Evolutionary conservation across 2,888 invertebrate species (phyloP).

Genomic region (Ceramica pisi): DNA sequence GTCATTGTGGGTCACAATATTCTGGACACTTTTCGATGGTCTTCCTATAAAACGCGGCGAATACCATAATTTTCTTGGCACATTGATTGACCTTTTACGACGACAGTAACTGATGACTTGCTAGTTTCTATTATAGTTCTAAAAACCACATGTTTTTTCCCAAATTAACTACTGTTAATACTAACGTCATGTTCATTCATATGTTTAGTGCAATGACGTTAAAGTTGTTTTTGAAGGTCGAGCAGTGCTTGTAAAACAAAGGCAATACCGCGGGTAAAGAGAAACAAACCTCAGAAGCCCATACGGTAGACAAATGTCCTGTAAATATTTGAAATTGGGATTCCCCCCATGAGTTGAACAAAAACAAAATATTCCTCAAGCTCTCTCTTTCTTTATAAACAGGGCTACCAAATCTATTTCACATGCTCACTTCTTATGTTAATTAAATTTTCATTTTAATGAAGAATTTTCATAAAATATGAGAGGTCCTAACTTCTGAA

Average conservation of each 20-base stretch:
- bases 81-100: neutral
- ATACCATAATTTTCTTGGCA: neutral
- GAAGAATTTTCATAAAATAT: neutral
- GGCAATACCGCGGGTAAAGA: neutral
- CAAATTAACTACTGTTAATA: neutral
- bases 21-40: neutral
- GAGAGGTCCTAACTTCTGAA: neutral
- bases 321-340: slow-evolving; percentile 47
- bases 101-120: neutral
- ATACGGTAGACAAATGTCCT: slow-evolving; percentile 38
- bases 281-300: neutral
- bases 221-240: neutral
- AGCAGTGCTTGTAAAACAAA: slow-evolving; percentile 10
- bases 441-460: neutral
- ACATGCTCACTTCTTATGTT: neutral
- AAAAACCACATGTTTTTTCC: neutral
- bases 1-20: neutral
- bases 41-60: neutral
- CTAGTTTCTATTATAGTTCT: neutral
- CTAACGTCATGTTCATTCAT: neutral
- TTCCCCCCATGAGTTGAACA: slow-evolving; percentile 31
- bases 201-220: slow-evolving; percentile 5
- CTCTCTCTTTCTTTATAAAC: slow-evolving; percentile 37
- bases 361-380: slow-evolving; percentile 49
- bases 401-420: slow-evolving; percentile 39